phyloP scores from a whole-genome alignment of 2,797 vertebrate genomes.

The Lagorchestes hirsutus region DNA sequence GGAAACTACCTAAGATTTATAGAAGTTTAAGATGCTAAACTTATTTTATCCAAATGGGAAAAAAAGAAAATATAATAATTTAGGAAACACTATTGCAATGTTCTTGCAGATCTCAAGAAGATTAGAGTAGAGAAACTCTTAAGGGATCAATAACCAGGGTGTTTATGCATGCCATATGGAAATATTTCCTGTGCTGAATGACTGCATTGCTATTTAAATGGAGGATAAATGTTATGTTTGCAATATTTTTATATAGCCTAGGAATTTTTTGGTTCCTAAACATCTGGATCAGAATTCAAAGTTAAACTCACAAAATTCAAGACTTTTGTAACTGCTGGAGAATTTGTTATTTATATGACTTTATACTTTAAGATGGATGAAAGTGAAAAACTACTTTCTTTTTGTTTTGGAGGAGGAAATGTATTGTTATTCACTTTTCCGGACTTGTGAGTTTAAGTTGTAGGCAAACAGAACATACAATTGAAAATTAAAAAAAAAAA shows the following conservation, averaged over 20 bases:
- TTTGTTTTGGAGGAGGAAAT: slow-evolving; percentile 44
- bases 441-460: slow-evolving; percentile 32
- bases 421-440: neutral
- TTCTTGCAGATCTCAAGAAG: slow-evolving; percentile 51
- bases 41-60: slow-evolving; percentile 16
- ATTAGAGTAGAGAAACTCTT: slow-evolving; percentile 52
- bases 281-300: slow-evolving; percentile 61
- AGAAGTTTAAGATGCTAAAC: slow-evolving; percentile 39
- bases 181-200: slow-evolving; percentile 63
- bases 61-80: slow-evolving; percentile 42
- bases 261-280: slow-evolving; percentile 46
- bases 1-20: slow-evolving; percentile 16
- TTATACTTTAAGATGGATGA: slow-evolving; percentile 40
- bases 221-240: slow-evolving; percentile 75
- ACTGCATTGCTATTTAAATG: slow-evolving; percentile 70
- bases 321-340: neutral
- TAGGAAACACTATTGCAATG: slow-evolving; percentile 45
- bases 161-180: slow-evolving; percentile 72
- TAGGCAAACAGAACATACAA: slow-evolving; percentile 5
- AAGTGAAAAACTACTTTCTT: slow-evolving; percentile 46
- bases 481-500: neutral
- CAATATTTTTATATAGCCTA: slow-evolving; percentile 72
- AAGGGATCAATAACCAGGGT: slow-evolving; percentile 64
- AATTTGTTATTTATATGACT: slow-evolving; percentile 49
- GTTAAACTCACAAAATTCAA: slow-evolving; percentile 49